Base-by-base conservation (phyloP, 2,888 invertebrate genomes). In the Lydus trimaculatus region DNA sequence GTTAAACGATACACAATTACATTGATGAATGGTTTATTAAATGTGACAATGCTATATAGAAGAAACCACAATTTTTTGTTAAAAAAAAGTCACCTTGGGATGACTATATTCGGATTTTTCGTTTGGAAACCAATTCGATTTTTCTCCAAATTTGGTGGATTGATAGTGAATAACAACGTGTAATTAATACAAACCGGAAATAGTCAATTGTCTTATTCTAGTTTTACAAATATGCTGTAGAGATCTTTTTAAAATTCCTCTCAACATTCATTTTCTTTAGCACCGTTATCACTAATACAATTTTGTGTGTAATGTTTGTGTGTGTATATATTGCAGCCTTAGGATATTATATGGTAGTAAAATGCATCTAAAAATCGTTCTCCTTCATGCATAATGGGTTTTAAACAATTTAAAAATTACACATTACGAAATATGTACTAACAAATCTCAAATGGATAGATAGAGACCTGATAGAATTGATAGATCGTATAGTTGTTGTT, bases 351-450 rank as follows among this genome's bases (percentile, higher is more conserved):
- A 28, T 4, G n/a, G n/a, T n/a, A 28, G 4, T 33, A 33, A 33
- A 52, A 52, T 52, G 52, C 52, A 52, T 23, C 52, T 52, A 23
- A 23, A 52, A 23, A 52, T 20, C 48, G 23, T 52, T 23, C 48
- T 20, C 48, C 6, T 52, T 25, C 23, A 23, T 52, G 17, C 43
- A 52, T 23, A 52, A 23, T 13, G 25, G 52, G 52, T 52, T 52
- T 52, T 13, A 25, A n/a, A 52, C 52, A 52, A 23, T 52, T 52
- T 52, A 23, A 20, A 52, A 52, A 52, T 52, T 52, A 52, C 52
- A 52, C 13, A 52, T 52, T 52, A 52, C 52, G 52, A 52, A 52
- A 52, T 52, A 52, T 25, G 52, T 52, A 52, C 23, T 52, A 52
- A 52, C 23, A 13, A 52, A 52, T 52, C 52, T 5, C 15, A 52